Base-by-base conservation (phyloP, 92 coral and sea anemone species). In the Micromussa lordhowensis region DNA sequence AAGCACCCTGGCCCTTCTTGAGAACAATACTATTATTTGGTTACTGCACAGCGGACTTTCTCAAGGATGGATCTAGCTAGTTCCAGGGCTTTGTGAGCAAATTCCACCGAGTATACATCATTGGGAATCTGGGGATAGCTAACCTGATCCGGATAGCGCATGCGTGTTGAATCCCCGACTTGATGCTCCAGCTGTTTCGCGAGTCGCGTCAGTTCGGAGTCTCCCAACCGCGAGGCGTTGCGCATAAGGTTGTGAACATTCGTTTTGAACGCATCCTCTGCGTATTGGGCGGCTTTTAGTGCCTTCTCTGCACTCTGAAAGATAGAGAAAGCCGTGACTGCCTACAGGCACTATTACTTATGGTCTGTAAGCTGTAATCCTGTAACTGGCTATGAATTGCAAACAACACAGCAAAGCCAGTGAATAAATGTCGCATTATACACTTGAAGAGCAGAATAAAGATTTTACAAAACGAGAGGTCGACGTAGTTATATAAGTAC, bases 101-200 rank as follows among this genome's bases (percentile, higher is more conserved):
- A 11, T 21, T 49, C 38, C 0, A 29, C 18, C 19, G 90, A 64
- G 86, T 93, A 93, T 36, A 81, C 94, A 75, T 91, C 93, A 80
- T 93, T 87, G 3, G 96, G 96, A 71, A 93, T 91, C 82, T 82
- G 78, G 59, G 94, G 96, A 76, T n/a, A 88, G 49, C 88, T 9
- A 68, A 89, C 68, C 29, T 71, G 68, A 85, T 93, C 96, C 3
- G 96, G 94, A 86, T 93, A 93, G 85, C 96, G 96, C 96, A 93
- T 93, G 87, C 94, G 92, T 68, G 93, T 35, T 19, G 96, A 91
- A 57, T 85, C 76, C 19, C 85, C 92, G 35, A 91, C 88, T 17
- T 26, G 82, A 15, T 38, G 14, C 61, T 93, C 93, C 48, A 93
- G 73, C n/a, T 76, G 31, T 44, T 49, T 22, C 14, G 96, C 94